These are phyloP conservation scores for Synanceia verrucosa DNA, from an alignment of 2,797 vertebrate species.

Conservation along the genomic window DNA sequence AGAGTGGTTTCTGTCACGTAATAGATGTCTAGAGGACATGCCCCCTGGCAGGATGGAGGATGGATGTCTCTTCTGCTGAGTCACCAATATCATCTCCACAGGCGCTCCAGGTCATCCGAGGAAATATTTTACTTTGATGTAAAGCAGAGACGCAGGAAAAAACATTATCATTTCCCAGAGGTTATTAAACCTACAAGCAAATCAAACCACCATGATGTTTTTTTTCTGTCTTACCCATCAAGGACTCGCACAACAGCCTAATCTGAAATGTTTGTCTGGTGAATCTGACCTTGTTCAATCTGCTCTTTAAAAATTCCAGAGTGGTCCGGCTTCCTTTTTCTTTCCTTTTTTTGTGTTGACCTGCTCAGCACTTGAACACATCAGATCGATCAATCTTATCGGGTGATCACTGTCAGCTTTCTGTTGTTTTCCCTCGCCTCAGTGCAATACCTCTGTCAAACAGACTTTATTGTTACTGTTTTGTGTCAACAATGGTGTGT, in stretches of 20 bases:
- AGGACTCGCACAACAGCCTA: constrained; percentile 4
- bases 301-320: constrained; percentile 19
- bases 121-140: constrained; percentile 28
- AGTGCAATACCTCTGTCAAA: constrained; percentile 43
- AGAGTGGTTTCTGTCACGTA: constrained; percentile 8
- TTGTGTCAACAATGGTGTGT: constrained; percentile 24
- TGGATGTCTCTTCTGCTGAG: constrained; percentile 68
- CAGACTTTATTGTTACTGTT: constrained; percentile 41
- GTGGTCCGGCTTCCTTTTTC: constrained; percentile 4
- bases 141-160: constrained; percentile 3
- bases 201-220: neutral
- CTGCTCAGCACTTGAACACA: constrained; percentile 1
- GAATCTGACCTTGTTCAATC: constrained; percentile 39
- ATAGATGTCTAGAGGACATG: constrained; percentile 46
- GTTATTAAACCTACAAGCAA: constrained; percentile 12
- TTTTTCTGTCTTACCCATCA: neutral
- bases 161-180: constrained; percentile 1
- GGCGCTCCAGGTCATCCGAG: constrained; percentile 32
- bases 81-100: constrained; percentile 38
- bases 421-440: constrained; percentile 51
- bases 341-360: constrained; percentile 21
- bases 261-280: constrained; percentile 38
- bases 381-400: constrained; percentile 31
- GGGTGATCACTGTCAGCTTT: constrained; percentile 19
- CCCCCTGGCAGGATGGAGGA: constrained; percentile 61